Base-by-base conservation (phyloP, 2,888 invertebrate species). In the Petrolisthes cinctipes region DNA sequence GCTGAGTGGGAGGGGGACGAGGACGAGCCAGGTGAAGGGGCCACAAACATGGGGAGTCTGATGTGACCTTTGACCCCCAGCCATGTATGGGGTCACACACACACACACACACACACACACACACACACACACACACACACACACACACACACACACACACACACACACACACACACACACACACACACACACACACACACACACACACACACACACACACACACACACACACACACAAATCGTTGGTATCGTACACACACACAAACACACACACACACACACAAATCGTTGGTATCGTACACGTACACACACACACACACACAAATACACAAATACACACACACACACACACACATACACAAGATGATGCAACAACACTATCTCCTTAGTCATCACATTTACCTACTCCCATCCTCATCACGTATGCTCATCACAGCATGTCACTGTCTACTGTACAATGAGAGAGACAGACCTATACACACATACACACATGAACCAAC, bases 31-130 rank as follows among this genome's bases (percentile, higher is more conserved):
- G 54, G 37, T 37, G 37, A 37, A 37, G 78, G 78, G 20, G 78
- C 5, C 17, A 20, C 17, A 20, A 20, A 20, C 6, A 73, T 11
- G 78, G 73, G 73, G 20, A 73, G 23, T 2, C 4, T 11, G 17
- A 66, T 11, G 61, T 61, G 11, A 17, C 61, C 61, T 61, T 61
- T 61, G 61, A 11, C 61, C 14, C 7, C 61, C 17, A 61, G 61
- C 61, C 9, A 61, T 17, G 61, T 61, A 17, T 61, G 61, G 61
- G 17, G 9, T 11, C 61, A 61, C 61, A 61, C 61, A 61, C 61
- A 61, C 61, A 61, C 61, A 61, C 61, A 61, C 61, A 61, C 61
- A 61, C 61, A 61, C 61, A 61, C 61, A 61, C 61, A 61, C 61
- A 61, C 61, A 61, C 61, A 61, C 61, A 61, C 14, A 61, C 61